Evolutionary conservation across 1,140 invertebrate genomes (phyloP).

Genomic region (Macrocentrus cingulum): DNA sequence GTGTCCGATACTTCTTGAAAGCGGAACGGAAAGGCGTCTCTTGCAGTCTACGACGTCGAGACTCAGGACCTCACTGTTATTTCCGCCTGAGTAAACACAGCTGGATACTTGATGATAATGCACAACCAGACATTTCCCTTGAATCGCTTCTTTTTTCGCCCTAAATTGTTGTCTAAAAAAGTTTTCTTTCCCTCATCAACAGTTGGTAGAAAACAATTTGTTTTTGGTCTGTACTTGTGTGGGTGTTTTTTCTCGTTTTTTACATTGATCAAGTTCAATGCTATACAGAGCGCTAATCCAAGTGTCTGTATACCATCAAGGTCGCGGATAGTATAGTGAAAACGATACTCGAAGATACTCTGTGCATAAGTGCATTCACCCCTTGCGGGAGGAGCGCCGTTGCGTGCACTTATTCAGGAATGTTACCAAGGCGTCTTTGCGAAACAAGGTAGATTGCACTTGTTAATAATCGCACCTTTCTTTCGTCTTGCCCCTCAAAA

Average conservation of each 20-base stretch:
- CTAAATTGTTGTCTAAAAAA: no score
- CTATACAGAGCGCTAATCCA: neutral
- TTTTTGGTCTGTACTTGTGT: no score
- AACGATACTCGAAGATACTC: constrained; percentile 41
- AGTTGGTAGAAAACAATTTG: no score
- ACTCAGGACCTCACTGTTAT: no score
- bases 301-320: constrained; percentile 41
- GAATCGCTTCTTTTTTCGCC: no score
- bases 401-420: constrained; percentile 27
- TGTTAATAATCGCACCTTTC: neutral
- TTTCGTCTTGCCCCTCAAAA: neutral
- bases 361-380: constrained; percentile 46
- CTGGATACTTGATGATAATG: neutral
- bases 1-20: constrained; percentile 16
- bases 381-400: constrained; percentile 26
- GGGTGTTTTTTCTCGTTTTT: no score
- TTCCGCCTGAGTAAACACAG: no score
- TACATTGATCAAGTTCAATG: constrained; percentile 3
- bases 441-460: constrained; percentile 7
- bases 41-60: neutral
- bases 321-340: constrained; percentile 47
- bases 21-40: constrained; percentile 18
- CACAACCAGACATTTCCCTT: no score
- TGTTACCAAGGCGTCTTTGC: constrained; percentile 14
- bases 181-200: no score